A percentile compares a stretch with the other conserved stretches of the same genome.
Evolutionary conservation across 37 sponge, comb jelly and placozoan genomes (phyloP).

Genomic region (Theonella swinhoei): DNA sequence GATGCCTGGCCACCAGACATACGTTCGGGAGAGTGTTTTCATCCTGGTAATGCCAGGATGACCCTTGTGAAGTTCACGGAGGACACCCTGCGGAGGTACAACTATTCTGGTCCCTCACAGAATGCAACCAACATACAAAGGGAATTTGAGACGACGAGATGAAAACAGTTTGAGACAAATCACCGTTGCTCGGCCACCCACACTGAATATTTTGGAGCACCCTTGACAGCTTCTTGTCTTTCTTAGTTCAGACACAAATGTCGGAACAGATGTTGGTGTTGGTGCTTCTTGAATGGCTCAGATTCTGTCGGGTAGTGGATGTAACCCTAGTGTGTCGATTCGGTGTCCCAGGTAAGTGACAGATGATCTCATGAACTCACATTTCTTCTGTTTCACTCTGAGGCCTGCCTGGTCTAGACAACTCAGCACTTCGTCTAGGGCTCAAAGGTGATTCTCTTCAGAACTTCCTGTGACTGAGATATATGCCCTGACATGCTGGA

Average conservation of each 20-base stretch:
- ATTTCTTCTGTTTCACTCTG: neutral
- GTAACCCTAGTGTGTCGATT: neutral
- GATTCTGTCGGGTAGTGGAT: neutral
- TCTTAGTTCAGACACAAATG: neutral
- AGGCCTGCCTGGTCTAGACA: neutral
- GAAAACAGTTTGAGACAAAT: neutral
- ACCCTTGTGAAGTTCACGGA: neutral
- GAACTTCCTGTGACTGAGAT: neutral
- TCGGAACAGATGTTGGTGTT: neutral
- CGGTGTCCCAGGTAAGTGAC: neutral
- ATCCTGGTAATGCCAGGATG: neutral
- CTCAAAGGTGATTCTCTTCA: neutral
- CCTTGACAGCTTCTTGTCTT: neutral
- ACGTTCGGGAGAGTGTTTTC: neutral
- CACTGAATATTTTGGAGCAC: neutral
- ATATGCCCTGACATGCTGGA: neutral
- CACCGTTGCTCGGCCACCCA: neutral
- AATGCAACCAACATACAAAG: neutral
- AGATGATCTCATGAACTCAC: neutral
- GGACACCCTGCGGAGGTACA: neutral
- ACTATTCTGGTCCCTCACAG: neutral
- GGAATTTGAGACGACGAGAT: neutral
- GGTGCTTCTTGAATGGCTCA: neutral
- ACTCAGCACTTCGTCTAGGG: neutral
- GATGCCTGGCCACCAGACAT: neutral